Percentiles rank a stretch among this genome's conserved stretches.
Conservation (phyloP, 1,140 invertebrate genomes). For the Mamestra configurata region DNA sequence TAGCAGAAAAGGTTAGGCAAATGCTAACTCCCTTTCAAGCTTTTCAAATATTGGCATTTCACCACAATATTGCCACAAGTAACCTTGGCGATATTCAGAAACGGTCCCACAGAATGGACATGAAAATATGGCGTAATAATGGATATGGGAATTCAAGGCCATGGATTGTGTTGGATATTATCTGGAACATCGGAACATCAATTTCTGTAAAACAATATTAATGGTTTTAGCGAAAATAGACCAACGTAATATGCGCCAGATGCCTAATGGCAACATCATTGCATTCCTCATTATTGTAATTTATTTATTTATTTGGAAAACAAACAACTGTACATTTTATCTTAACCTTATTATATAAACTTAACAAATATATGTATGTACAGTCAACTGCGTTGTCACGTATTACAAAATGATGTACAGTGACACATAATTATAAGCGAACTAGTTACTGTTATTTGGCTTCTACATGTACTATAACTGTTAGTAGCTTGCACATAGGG, state of each 20-base stretch:
- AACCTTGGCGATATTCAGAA: slow-evolving; percentile 41
- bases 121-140: slow-evolving; percentile 35
- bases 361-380: too few species aligned
- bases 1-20: slow-evolving; percentile 36
- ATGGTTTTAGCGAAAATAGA: neutral
- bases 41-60: slow-evolving; percentile 35
- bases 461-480: too few species aligned
- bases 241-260: neutral
- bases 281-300: too few species aligned
- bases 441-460: too few species aligned
- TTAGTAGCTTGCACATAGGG: too few species aligned
- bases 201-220: neutral
- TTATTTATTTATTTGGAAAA: too few species aligned
- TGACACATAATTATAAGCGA: too few species aligned
- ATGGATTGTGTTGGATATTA: neutral
- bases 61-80: neutral
- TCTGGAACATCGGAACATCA: slow-evolving; percentile 12
- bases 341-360: too few species aligned
- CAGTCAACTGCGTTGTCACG: too few species aligned
- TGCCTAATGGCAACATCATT: neutral
- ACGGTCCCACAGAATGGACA: slow-evolving; percentile 39
- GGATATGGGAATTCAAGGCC: slow-evolving; percentile 37
- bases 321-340: too few species aligned
- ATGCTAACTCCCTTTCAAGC: slow-evolving; percentile 33
- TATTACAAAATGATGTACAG: too few species aligned